Evolutionary conservation across 2,113 vertebrate species (phyloP), one percentile per base, ranked within the genome.

Genomic region (Protobothrops mucrosquamatus): DNA sequence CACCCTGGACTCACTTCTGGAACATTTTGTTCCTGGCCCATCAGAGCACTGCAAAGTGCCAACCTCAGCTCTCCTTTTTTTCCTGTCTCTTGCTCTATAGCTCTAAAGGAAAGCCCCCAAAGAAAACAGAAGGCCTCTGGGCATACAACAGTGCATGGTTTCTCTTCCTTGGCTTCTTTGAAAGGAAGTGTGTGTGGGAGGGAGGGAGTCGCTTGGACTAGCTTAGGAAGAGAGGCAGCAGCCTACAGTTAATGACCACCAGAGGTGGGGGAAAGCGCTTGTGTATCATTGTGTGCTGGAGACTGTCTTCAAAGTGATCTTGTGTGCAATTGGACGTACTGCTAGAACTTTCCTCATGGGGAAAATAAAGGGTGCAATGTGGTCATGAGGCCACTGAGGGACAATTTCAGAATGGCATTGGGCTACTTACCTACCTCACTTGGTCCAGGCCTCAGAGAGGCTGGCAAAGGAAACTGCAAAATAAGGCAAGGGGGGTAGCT

Each of bases 391-490:
- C 29, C 3, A n/a, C 5, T 23, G 48, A 85, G 85, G 85, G 55
- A 26, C 59, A 89, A 48, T 48, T 43, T 90, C 29, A 22, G 29
- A 51, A 51, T 64, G 92, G 81, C 48, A 54, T 18, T 20, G 92
- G 55, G 11, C 56, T 86, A 34, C 61, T 57, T 9, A 34, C 54
- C 81, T 9, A 26, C 61, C 48, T 88, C 85, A 20, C 89, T 89
- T 86, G 87, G 89, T 90, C 64, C 15, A 54, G 26, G 46, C 39
- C 29, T 51, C 46, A 11, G 61, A 85, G 89, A 59, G 39, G 86
- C 52, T 94, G 92, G 89, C 94, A 93, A 69, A 74, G 6, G 64
- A 92, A 89, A 69, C 87, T 93, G 92, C 89, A 88, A 94, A 92
- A 91, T 92, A 93, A 89, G 86, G 55, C 6, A 56, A 88, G 86